phyloP scores from a whole-genome alignment of 2,113 vertebrate species.

The Pampusana beccarii region DNA sequence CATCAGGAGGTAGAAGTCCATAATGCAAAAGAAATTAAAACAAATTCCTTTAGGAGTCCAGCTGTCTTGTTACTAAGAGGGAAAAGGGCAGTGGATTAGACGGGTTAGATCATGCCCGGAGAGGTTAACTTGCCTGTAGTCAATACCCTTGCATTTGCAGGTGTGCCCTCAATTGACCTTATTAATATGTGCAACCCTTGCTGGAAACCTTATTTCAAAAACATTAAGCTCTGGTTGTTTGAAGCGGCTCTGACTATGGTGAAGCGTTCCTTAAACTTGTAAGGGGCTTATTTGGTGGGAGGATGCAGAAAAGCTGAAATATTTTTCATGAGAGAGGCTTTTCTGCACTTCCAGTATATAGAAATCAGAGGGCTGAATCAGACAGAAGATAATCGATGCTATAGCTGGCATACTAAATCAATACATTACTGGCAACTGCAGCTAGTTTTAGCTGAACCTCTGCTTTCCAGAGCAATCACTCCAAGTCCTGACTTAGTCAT shows the following conservation, averaged over 20 bases:
- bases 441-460: constrained; percentile 57
- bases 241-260: neutral
- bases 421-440: constrained; percentile 65
- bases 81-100: constrained; percentile 26
- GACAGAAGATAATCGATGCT: constrained; percentile 42
- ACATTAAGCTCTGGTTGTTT: neutral
- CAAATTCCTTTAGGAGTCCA: constrained; percentile 21
- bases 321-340: neutral
- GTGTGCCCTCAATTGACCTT: constrained; percentile 63
- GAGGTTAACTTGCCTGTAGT: constrained; percentile 53
- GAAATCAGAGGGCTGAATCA: constrained; percentile 47
- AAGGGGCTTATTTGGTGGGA: neutral
- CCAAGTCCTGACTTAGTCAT: constrained; percentile 56
- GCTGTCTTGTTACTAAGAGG: constrained; percentile 12
- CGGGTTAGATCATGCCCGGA: constrained; percentile 13
- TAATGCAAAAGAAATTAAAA: constrained; percentile 56
- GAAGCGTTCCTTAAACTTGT: neutral
- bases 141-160: constrained; percentile 64
- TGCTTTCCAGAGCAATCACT: constrained; percentile 63
- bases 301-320: neutral
- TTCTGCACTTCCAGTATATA: constrained; percentile 48
- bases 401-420: constrained; percentile 58
- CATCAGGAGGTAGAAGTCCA: constrained; percentile 32
- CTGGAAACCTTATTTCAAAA: constrained; percentile 19
- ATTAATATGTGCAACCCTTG: constrained; percentile 22